Base-by-base conservation (phyloP, 2,113 vertebrate genomes). In the Brachypodius melanocephalos region DNA sequence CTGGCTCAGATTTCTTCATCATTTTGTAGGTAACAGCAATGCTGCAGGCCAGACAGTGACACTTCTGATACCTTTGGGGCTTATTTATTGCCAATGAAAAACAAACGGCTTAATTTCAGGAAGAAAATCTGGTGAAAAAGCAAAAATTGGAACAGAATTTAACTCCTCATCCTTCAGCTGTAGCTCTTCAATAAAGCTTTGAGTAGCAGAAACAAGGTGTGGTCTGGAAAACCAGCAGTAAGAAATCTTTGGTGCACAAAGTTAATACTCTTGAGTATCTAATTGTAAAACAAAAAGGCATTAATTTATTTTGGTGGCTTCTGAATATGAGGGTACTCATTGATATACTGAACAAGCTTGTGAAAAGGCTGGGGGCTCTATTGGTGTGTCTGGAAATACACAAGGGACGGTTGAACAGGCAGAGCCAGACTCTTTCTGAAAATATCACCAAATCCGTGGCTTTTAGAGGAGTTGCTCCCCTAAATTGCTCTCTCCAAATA, bases 1-100 rank as follows among this genome's bases (percentile, higher is more conserved):
- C 73, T 96, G 87, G 91, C 89, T 91, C 89, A 85, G 87, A 66
- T 85, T 91, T 84, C 72, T 66, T 65, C 74, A 66, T 75, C 12
- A 12, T 63, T 67, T 32, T 81, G 57, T 62, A 59, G 38, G n/a
- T 57, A 85, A 57, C 24, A 59, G 62, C 49, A 73, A 45, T 34
- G 52, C 63, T 71, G 40, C 51, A 40, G 67, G 75, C 79, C 65
- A 93, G 40, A 62, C 32, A 85, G 42, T 40, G 36, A 20, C 66
- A 40, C 45, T 72, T 55, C 49, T 82, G 42, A 45, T 63, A 72
- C 61, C 73, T 72, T 29, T n/a, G 57, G 21, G 81, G 48, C 12
- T 65, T 85, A 43, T 74, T 89, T 91, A 57, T 61, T 75, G 73
- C 83, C 73, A 68, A 5, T 72, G 69, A n/a, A 81, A 78, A 87